Evolutionary conservation across 1,140 invertebrate species (phyloP).

Genomic region (Linepithema humile): DNA sequence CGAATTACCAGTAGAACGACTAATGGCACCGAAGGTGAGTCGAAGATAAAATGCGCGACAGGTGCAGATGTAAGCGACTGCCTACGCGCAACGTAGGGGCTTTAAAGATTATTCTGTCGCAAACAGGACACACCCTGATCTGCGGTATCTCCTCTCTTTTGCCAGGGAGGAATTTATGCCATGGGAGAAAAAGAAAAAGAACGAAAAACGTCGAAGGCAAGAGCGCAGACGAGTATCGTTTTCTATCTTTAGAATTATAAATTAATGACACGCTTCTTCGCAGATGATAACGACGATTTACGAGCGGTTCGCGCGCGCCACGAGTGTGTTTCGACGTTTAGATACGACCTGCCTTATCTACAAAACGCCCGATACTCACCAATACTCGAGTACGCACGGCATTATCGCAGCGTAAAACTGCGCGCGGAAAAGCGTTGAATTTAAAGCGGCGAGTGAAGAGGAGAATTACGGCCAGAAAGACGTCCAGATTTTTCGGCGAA

Average conservation of each 20-base stretch:
- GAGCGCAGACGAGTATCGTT: slow-evolving; percentile 4
- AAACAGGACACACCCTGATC: slow-evolving; percentile 39
- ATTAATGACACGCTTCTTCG: slow-evolving; percentile 40
- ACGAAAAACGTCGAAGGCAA: neutral
- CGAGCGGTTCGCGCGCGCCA: slow-evolving; percentile 19
- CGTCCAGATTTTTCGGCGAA: slow-evolving; percentile 1
- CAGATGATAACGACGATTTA: slow-evolving; percentile 45
- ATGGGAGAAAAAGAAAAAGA: slow-evolving; percentile 11
- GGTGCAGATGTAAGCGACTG: slow-evolving; percentile 30
- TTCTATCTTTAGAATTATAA: slow-evolving; percentile 56
- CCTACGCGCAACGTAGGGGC: slow-evolving; percentile 7
- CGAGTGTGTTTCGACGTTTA: slow-evolving; percentile 48
- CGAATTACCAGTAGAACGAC: slow-evolving; percentile 55
- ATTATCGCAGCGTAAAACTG: slow-evolving; percentile 15
- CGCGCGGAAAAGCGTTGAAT: neutral
- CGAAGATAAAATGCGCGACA: slow-evolving; percentile 34
- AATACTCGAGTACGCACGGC: neutral
- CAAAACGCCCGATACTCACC: slow-evolving; percentile 4
- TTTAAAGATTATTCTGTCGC: slow-evolving; percentile 25
- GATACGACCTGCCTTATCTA: slow-evolving; percentile 31
- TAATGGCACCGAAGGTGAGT: slow-evolving; percentile 41
- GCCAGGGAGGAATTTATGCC: neutral
- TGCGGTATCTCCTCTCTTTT: neutral
- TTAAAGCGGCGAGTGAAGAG: neutral
- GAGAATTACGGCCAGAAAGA: neutral